These are phyloP conservation scores for Conus canariensis DNA, from an alignment of 2,888 invertebrate genomes.

Conservation along the genomic window DNA sequence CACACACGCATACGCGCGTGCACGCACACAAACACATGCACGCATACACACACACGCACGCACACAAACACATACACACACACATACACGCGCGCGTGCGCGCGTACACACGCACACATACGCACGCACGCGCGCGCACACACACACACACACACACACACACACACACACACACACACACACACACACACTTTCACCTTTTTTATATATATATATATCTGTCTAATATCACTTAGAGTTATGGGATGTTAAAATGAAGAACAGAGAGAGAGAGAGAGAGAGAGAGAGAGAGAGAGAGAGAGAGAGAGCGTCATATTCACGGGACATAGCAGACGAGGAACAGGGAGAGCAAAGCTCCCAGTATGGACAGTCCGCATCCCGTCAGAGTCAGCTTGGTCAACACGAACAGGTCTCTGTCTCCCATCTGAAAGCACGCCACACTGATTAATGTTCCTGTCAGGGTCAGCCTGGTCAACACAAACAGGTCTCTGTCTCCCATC, in stretches of 20 bases:
- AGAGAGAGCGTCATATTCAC: conserved; percentile 17
- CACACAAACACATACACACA: background rate
- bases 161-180: background rate
- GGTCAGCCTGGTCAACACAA: conserved; percentile 58
- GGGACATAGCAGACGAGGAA: conserved; percentile 64
- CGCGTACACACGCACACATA: background rate
- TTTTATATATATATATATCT: no score
- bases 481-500: conserved; percentile 54
- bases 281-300: background rate
- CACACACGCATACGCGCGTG: no score
- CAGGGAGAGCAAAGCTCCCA: conserved; percentile 58
- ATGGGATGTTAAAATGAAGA: background rate
- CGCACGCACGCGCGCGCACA: background rate
- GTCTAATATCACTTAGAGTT: no score
- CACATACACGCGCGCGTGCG: no score
- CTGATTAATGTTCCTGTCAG: conserved; percentile 52
- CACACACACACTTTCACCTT: background rate
- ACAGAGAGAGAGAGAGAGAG: background rate
- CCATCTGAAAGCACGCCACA: conserved; percentile 45
- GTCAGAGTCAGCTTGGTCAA: conserved; percentile 60
- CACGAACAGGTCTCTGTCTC: conserved; percentile 48
- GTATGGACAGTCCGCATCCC: conserved; percentile 61
- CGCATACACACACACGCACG: background rate
- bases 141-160: background rate
- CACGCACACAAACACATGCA: background rate